Base-by-base conservation (phyloP, 2,113 vertebrate species). In the Myodes glareolus region DNA sequence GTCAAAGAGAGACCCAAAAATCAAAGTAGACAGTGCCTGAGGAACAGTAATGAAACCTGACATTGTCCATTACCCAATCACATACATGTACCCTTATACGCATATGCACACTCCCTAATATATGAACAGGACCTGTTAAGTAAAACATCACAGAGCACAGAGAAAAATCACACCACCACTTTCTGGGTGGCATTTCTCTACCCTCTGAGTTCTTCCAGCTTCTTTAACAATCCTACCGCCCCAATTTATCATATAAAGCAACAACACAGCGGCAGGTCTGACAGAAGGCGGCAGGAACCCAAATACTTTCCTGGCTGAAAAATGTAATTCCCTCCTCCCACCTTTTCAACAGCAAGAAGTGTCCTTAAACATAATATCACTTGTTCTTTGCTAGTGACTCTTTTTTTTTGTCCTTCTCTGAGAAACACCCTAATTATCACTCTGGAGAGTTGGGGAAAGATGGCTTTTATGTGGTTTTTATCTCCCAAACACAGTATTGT, bases 381-480 rank as follows among this genome's bases (percentile, higher is more conserved):
- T 93, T 94, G 94, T 92, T 94, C 88, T 93, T 82, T 91, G 19
- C 81, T 70, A 36, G 16, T 75, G 29, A 92, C 85, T 58, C 31
- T 36, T 25, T 58, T 65, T 45, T 76, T 50, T 89, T 55, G 29
- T 17, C 7, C 21, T 31, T 23, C 72, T 92, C 67, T 85, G 63
- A 91, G 92, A 97, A 97, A 96, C 47, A 93, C 72, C 55, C 93
- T 97, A 97, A 98, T 98, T 97, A 95, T 80, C 87, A 94, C 95
- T 67, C 88, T 67, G 33, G 92, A 95, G 85, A 84, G 92, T 94
- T 96, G 23, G n/a, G 11, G 77, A 95, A 97, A 96, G 93, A 96
- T 91, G 73, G 94, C 92, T 98, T 98, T 98, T 97, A 97, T 97
- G 97, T 94, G 96, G 96, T 95, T 98, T 94, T 97, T 96, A 97